These are phyloP conservation scores for Colletes latitarsis DNA, from an alignment of 1,140 invertebrate species.

Conservation along the genomic window DNA sequence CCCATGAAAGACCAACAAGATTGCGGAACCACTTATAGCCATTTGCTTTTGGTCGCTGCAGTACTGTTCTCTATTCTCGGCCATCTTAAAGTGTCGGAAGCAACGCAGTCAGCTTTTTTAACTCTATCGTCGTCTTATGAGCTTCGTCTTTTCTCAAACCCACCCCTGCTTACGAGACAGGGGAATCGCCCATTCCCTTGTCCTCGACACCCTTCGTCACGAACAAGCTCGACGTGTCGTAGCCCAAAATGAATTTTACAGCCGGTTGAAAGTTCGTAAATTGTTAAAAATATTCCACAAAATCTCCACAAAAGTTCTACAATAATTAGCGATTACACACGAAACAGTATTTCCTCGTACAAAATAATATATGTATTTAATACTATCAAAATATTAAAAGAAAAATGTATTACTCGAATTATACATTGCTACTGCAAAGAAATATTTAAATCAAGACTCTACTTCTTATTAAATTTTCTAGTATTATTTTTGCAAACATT, in stretches of 20 bases:
- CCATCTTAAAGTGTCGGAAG: constrained; percentile 41
- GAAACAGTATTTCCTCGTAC: too few species aligned
- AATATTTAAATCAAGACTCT: too few species aligned
- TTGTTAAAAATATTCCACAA: not conserved
- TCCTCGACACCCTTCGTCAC: not conserved
- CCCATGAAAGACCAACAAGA: constrained; percentile 33
- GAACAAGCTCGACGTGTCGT: constrained; percentile 10
- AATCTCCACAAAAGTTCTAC: not conserved
- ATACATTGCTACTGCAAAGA: not conserved
- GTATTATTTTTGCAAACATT: too few species aligned
- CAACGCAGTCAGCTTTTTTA: constrained; percentile 73
- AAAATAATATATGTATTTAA: too few species aligned
- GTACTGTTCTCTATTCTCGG: constrained; percentile 46
- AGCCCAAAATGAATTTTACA: constrained; percentile 21
- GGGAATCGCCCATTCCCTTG: constrained; percentile 6
- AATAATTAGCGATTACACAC: too few species aligned
- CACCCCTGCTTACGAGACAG: constrained; percentile 24
- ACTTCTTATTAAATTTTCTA: too few species aligned
- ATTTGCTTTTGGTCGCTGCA: constrained; percentile 49
- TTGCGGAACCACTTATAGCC: constrained; percentile 58
- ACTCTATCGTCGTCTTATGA: constrained; percentile 62
- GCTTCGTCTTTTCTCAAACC: constrained; percentile 36
- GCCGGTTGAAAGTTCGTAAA: not conserved
- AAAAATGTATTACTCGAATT: not conserved
- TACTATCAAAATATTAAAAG: too few species aligned